Conservation (phyloP, 2,113 vertebrate species). For the Centrocercus urophasianus region DNA sequence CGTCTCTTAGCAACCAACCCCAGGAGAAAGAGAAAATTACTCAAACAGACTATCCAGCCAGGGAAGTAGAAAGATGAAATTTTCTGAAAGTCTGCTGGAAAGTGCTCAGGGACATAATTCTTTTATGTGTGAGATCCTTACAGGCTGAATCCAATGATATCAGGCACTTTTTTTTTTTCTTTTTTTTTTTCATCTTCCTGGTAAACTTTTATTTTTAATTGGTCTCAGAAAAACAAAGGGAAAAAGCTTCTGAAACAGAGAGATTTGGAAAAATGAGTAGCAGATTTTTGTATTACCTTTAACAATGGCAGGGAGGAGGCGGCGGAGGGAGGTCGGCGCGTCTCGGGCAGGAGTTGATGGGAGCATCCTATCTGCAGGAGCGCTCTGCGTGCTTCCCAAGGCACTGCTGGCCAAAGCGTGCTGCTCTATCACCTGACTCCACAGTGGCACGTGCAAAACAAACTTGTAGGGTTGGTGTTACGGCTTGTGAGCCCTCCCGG, state of each 20-base stretch:
- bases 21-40: slow-evolving; percentile 81
- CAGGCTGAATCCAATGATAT: slow-evolving; percentile 35
- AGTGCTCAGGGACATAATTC: slow-evolving; percentile 63
- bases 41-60: slow-evolving; percentile 73
- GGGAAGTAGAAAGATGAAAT: slow-evolving; percentile 75
- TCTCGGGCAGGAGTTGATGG: neutral
- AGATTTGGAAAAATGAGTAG: neutral
- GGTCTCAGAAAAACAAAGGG: neutral
- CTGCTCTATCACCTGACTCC: neutral
- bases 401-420: neutral
- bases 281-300: slow-evolving; percentile 27
- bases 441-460: neutral
- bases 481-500: neutral
- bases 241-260: neutral
- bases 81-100: slow-evolving; percentile 71
- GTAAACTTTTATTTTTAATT: slow-evolving; percentile 49
- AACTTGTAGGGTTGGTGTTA: neutral
- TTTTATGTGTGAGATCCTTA: slow-evolving; percentile 47
- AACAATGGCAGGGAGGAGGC: neutral
- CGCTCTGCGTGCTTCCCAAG: slow-evolving; percentile 35
- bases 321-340: neutral
- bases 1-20: slow-evolving; percentile 83
- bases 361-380: neutral
- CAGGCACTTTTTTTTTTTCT: neutral
- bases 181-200: neutral